Base-by-base conservation (phyloP, 2,888 invertebrate species). In the Meiosimyza decipiens region DNA sequence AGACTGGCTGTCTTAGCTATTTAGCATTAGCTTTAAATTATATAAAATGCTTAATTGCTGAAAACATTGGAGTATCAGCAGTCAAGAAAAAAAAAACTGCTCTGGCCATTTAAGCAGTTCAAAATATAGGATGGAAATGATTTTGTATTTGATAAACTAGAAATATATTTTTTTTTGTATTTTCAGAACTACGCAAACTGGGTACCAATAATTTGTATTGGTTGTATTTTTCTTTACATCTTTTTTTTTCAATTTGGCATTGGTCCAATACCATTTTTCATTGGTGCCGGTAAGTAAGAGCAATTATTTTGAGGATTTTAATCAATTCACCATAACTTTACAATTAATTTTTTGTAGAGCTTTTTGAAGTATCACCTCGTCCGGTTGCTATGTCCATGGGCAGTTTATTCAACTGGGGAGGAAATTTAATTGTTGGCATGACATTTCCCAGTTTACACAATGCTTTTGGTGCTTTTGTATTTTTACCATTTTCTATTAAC, bases 311-410 rank as follows among this genome's bases (percentile, higher is more conserved):
- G 49, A 22, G 52, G 69, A 11, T 18, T 59, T 6, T 57, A 6
- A 15, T 40, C 40, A 12, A 11, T n/a, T 13, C 6, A 57, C 15
- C 15, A 50, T 40, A 9, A 9, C 40, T 40, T 40, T 40, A 52
- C 52, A 49, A 54, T 13, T 86, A 82, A 73, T 40, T 75, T 71
- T 71, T 79, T 77, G 6, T 87, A 87, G 96, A 96, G 87, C 85
- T 96, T 70, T 95, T 96, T 82, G 94, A 95, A 81, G 92, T 94
- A 71, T 92, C 92, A 0, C 94, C 95, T 0, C 90, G 95, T 18
- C 91, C 94, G 0, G 91, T 91, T 7, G 95, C 94, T 59, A 95
- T 96, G 95, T 91, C 95, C 54, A 88, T 95, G 82, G 95, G 95
- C 49, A 94, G 95, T 72, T 90, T 95, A 79, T 91, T 92, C 75